Evolutionary conservation across 2,797 vertebrate species (phyloP), one percentile per base, ranked within the genome.

Genomic region (Cyprinodon diabolis): DNA sequence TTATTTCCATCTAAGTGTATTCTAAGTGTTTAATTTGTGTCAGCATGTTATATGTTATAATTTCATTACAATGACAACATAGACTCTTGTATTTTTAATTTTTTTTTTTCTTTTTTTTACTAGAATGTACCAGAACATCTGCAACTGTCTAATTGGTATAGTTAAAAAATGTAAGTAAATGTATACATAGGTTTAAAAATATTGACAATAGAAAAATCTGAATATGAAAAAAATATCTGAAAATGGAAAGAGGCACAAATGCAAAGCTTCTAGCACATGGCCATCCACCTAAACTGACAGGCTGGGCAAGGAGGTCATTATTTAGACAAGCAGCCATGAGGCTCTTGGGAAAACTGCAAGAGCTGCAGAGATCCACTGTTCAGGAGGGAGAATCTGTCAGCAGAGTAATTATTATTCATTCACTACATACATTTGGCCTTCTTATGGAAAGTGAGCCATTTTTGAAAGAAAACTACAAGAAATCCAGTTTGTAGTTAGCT

Each of bases 301-400:
- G 40, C 11, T 65, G 40, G 6, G 40, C 62, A 65, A 43, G 62
- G 62, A 45, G 62, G 45, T 40, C 21, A 65, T 65, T 65, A 65
- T 45, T 65, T 43, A 65, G 62, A 65, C 62, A 43, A 65, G 21
- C 40, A 65, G 40, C 62, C 43, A 21, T 45, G 62, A 45, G 62
- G 40, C 37, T 40, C 62, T 45, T 65, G 62, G 62, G 62, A 45
- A 43, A 5, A 1, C 43, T 65, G 62, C 40, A 43, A 37, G 37
- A 62, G 62, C 11, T 43, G 6, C 40, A 23, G 21, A 45, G 19
- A 65, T 65, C 4, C 40, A n/a, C 62, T 65, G n/a, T n/a, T 23
- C 21, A 65, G 35, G 40, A 45, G 62, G 54, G 54, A 65, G 21
- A 65, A 45, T 65, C 62, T 65, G 40, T 65, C 40, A 65, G 37